Evolutionary conservation across 2,888 invertebrate genomes (phyloP).

Genomic region (Flabesymbios commensalis): DNA sequence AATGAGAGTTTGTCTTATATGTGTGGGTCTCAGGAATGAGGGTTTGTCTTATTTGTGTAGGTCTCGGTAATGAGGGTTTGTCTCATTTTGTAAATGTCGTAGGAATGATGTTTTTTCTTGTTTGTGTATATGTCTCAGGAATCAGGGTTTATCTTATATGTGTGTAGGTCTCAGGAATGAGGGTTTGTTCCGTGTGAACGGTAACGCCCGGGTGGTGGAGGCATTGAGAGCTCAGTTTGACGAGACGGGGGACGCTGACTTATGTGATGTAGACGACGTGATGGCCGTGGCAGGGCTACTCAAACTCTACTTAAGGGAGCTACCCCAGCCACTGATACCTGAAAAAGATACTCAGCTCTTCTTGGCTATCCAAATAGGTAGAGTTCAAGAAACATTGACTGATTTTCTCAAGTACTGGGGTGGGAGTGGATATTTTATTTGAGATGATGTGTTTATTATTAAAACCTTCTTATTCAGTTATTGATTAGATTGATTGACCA

Average conservation of each 20-base stretch:
- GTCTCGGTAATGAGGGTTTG: no score
- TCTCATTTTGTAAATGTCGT: no score
- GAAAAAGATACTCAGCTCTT: slow-evolving; percentile 55
- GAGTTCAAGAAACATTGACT: no score
- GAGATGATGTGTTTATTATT: not conserved
- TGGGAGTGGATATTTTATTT: no score
- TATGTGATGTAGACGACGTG: slow-evolving; percentile 64
- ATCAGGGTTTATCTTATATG: no score
- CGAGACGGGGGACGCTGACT: slow-evolving; percentile 65
- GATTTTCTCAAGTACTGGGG: no score
- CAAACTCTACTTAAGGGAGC: slow-evolving; percentile 66
- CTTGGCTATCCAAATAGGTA: slow-evolving; percentile 42
- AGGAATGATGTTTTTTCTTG: no score
- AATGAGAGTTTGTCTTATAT: no score
- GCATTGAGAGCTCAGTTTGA: slow-evolving; percentile 65
- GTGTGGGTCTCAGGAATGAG: no score
- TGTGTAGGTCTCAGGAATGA: slow-evolving; percentile 62
- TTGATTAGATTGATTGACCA: not conserved
- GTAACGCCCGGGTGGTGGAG: slow-evolving; percentile 65
- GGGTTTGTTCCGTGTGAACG: slow-evolving; percentile 66
- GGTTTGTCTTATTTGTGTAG: no score
- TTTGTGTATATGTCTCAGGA: no score
- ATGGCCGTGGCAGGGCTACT: slow-evolving; percentile 67
- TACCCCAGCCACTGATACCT: slow-evolving; percentile 64
- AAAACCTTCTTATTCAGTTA: not conserved